These are phyloP conservation scores for Bufo bufo DNA, from an alignment of 2,113 vertebrate species.

Conservation along the genomic window DNA sequence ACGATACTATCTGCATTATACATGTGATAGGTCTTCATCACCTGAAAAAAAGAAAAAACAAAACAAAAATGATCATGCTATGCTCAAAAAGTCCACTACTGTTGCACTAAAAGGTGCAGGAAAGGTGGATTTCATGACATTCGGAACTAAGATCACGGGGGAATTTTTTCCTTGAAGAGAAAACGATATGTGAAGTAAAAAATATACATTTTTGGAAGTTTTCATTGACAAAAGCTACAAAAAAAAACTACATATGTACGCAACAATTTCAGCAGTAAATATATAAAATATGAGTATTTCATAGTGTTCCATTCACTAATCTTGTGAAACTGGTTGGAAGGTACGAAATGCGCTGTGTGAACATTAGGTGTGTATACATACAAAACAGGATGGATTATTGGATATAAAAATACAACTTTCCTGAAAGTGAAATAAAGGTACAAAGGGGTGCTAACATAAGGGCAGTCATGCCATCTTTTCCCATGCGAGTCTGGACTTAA, in stretches of 20 bases:
- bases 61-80: not conserved
- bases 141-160: no score
- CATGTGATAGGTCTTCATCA: slow-evolving; percentile 99
- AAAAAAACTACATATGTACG: no score
- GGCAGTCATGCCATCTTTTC: not conserved
- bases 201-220: no score
- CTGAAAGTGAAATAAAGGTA: not conserved
- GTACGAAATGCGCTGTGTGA: not conserved
- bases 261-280: no score
- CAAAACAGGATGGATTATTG: not conserved
- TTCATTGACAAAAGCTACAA: no score
- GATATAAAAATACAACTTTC: not conserved
- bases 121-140: no score
- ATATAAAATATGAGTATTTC: no score
- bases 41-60: slow-evolving; percentile 72
- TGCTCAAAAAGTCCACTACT: not conserved
- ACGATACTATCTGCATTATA: slow-evolving; percentile 98
- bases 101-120: no score
- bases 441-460: not conserved
- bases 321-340: not conserved
- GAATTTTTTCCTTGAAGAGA: no score
- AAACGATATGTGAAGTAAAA: no score
- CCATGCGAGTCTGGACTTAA: slow-evolving; percentile 32
- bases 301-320: not conserved
- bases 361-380: not conserved